Evolutionary conservation across 2,113 vertebrate genomes (phyloP).

Genomic region (Apteryx mantelli): DNA sequence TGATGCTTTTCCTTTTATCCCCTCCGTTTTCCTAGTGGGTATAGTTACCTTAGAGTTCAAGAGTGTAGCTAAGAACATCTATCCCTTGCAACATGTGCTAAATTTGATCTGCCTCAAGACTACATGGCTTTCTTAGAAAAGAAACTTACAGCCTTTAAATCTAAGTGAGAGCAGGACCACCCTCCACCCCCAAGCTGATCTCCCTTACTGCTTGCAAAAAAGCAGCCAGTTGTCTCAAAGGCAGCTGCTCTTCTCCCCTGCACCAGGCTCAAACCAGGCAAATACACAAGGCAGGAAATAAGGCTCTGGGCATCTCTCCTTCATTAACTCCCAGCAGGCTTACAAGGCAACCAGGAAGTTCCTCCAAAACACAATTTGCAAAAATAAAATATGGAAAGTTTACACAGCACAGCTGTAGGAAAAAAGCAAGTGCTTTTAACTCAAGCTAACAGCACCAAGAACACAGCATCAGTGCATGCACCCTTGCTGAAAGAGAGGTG

Average conservation of each 20-base stretch:
- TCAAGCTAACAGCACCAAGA: background rate
- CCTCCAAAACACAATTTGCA: background rate
- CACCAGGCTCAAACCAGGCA: background rate
- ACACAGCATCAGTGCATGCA: background rate
- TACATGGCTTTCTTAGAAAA: background rate
- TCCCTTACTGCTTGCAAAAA: background rate
- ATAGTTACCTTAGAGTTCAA: background rate
- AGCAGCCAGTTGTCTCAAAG: background rate
- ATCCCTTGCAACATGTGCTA: background rate
- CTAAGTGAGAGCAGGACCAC: background rate
- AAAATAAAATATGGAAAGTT: background rate
- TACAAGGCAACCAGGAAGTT: background rate
- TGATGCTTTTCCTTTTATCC: background rate
- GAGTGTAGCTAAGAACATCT: background rate
- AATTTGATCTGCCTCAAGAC: background rate
- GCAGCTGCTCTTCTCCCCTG: background rate
- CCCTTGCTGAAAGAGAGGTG: background rate
- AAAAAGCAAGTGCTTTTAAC: background rate
- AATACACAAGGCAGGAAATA: background rate
- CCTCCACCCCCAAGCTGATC: accelerated
- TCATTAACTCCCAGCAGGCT: background rate
- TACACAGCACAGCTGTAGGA: background rate
- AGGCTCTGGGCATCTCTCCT: background rate
- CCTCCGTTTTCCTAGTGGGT: background rate
- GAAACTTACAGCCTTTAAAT: background rate